A percentile compares a stretch with the other conserved stretches of the same genome.
Evolutionary conservation across 1,140 invertebrate species (phyloP).

Genomic region (Plectrocnemia conspersa): DNA sequence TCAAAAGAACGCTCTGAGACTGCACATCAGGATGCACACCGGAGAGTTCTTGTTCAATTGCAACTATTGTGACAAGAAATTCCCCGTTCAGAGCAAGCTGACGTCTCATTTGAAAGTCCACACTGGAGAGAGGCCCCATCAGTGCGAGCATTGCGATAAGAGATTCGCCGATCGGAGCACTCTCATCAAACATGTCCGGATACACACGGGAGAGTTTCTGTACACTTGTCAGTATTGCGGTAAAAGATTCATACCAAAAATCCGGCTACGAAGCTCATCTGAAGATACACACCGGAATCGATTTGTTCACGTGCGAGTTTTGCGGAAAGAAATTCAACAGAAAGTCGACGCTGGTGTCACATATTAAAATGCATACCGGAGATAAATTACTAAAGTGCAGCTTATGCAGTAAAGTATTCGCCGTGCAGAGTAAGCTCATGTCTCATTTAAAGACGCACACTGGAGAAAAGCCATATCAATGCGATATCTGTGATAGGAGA

Average conservation of each 20-base stretch:
- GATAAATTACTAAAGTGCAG: conserved; percentile 22
- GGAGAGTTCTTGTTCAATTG: conserved; percentile 25
- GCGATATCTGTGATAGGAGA: conserved; percentile 60
- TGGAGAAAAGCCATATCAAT: conserved; percentile 59
- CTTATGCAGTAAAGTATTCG: conserved; percentile 39
- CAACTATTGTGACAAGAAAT: conserved; percentile 25
- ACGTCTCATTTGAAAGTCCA: conserved; percentile 23
- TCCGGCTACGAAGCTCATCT: conserved; percentile 29
- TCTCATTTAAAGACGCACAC: conserved; percentile 63
- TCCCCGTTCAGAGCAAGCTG: conserved; percentile 23
- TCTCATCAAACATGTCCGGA: conserved; percentile 27
- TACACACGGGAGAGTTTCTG: conserved; percentile 25
- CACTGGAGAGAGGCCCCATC: conserved; percentile 23
- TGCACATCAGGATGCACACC: conserved; percentile 27
- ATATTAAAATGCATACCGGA: conserved; percentile 32
- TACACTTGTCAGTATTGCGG: conserved; percentile 29
- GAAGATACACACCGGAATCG: conserved; percentile 28
- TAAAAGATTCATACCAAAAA: conserved; percentile 30
- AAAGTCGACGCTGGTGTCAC: conserved; percentile 29
- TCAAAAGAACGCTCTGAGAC: conserved; percentile 27
- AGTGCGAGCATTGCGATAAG: conserved; percentile 23
- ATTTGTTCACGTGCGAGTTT: conserved; percentile 29
- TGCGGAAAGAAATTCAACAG: conserved; percentile 31
- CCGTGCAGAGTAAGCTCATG: conserved; percentile 44
- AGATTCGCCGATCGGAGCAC: conserved; percentile 27